Evolutionary conservation across 2,888 invertebrate species (phyloP), one percentile per base, ranked within the genome.

Genomic region (Leptopilina drosophilae): DNA sequence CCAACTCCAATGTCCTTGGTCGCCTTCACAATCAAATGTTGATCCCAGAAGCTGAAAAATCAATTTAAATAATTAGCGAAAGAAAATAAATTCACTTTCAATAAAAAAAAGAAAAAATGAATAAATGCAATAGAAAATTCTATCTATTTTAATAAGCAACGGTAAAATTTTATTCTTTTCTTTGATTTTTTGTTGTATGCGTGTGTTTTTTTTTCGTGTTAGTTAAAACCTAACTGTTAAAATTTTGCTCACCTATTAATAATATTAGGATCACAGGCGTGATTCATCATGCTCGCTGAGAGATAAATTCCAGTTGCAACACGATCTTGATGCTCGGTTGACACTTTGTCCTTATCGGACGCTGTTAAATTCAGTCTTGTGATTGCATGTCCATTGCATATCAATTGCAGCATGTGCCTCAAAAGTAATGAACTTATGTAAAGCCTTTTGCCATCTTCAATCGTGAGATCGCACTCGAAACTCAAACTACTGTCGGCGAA

Each of bases 201-300:
- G 20, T 20, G 20, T 33, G 33, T 33, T 33, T 33, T 33, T 26
- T 33, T 33, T 4, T 33, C 5, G 0, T 33, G 5, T 20, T 33
- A 33, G 33, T 33, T 4, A 3, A n/a, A n/a, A n/a, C n/a, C n/a
- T n/a, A n/a, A n/a, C n/a, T n/a, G 33, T 33, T 4, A 3, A 33
- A 33, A 33, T 33, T 33, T 33, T 3, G 33, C 5, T 59, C 89
- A 96, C 95, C 94, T 95, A 86, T 95, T 95, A 77, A 95, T 94
- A 80, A 98, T 95, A 87, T 96, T 96, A 7, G 97, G 96, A 83
- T 96, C 95, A 90, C 98, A 98, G 0, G 97, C 96, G 92, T 99
- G 98, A 91, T 98, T 99, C 95, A 98, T 96, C 92, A 98, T 95
- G 87, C 97, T 96, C 0, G 97, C 95, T 1, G 96, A 95, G 0